A percentile compares a stretch with the other conserved stretches of the same genome.
phyloP scores from a whole-genome alignment of 1,140 invertebrate species.

The Lordiphosa stackelbergi region DNA sequence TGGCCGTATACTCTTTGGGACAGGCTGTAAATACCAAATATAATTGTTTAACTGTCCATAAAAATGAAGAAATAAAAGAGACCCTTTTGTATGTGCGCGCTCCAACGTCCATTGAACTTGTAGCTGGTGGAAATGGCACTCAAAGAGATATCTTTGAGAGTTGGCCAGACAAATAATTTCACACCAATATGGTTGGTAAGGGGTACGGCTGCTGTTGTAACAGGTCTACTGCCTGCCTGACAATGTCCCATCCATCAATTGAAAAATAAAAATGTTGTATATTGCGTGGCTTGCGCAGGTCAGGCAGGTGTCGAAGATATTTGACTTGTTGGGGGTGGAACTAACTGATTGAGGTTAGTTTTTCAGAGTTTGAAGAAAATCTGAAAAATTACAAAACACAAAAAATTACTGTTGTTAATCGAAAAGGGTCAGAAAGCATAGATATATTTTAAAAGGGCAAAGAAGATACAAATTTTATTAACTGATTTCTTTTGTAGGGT shows the following conservation, averaged over 20 bases:
- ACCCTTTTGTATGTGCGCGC: slow-evolving; percentile 50
- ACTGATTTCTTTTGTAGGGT: no score
- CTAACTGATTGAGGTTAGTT: slow-evolving; percentile 27
- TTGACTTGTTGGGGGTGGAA: slow-evolving; percentile 34
- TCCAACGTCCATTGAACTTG: slow-evolving; percentile 58
- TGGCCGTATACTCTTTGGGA: slow-evolving; percentile 18
- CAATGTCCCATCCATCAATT: slow-evolving; percentile 50
- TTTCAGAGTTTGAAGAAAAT: slow-evolving; percentile 23
- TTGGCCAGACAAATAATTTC: slow-evolving; percentile 54
- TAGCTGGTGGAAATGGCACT: slow-evolving; percentile 11
- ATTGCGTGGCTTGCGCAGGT: slow-evolving; percentile 24
- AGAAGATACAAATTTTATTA: no score
- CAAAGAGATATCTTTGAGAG: slow-evolving; percentile 49
- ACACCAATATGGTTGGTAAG: slow-evolving; percentile 52
- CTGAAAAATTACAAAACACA: neutral
- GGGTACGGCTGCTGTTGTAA: slow-evolving; percentile 22
- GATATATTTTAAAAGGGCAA: no score
- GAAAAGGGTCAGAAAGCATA: no score
- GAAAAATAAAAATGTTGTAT: slow-evolving; percentile 11
- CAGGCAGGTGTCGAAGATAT: slow-evolving; percentile 45
- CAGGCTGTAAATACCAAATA: slow-evolving; percentile 69
- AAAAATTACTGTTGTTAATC: no score
- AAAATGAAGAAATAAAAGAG: slow-evolving; percentile 63
- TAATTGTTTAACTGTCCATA: slow-evolving; percentile 72
- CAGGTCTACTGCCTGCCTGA: slow-evolving; percentile 17